Evolutionary conservation across 2,113 vertebrate genomes (phyloP).

Genomic region (Agapornis roseicollis): DNA sequence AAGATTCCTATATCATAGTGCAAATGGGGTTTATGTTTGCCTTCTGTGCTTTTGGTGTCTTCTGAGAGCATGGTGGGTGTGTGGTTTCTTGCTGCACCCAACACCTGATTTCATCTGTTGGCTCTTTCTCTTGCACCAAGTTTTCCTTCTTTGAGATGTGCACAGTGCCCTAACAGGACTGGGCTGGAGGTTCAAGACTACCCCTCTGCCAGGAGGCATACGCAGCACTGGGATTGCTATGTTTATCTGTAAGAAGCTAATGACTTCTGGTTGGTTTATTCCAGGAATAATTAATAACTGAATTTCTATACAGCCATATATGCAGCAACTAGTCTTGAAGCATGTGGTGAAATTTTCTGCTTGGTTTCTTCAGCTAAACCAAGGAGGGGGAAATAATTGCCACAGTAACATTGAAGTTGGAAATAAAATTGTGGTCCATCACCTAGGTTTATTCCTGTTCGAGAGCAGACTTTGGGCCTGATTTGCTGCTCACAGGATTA

Average conservation of each 20-base stretch:
- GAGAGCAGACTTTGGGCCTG: background rate
- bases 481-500: background rate
- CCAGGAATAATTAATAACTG: background rate
- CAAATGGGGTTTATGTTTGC: background rate
- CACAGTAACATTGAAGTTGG: background rate
- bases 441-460: background rate
- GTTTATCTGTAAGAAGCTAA: background rate
- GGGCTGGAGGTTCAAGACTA: background rate
- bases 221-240: accelerated
- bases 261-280: background rate
- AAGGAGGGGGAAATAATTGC: background rate
- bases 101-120: background rate
- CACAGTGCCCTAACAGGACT: accelerated
- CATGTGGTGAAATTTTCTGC: background rate
- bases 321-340: background rate
- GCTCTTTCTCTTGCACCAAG: background rate
- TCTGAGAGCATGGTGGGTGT: background rate
- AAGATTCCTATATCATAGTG: accelerated
- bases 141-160: background rate
- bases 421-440: background rate
- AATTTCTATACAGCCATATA: background rate
- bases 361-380: background rate
- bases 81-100: background rate
- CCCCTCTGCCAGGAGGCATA: background rate
- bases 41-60: background rate